These are phyloP conservation scores for Tenebrosternarchus preto DNA, from an alignment of 2,113 vertebrate genomes.

Conservation along the genomic window DNA sequence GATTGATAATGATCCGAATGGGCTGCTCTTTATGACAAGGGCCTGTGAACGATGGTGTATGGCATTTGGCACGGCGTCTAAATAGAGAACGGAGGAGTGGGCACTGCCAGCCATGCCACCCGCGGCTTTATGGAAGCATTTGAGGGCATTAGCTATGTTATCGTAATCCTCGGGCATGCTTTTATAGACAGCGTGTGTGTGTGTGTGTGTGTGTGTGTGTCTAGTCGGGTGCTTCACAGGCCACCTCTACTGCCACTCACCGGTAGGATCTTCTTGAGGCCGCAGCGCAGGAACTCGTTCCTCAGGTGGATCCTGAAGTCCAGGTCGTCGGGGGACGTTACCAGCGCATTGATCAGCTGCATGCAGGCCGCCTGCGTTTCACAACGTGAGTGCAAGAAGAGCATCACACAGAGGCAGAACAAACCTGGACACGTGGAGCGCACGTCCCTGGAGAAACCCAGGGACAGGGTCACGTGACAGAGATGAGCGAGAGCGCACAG, in stretches of 20 bases:
- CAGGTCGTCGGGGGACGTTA: conserved; percentile 93
- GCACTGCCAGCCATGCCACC: background rate
- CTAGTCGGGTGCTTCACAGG: too few relatives aligned
- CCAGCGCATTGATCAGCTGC: conserved; percentile 97
- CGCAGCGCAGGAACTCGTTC: conserved; percentile 94
- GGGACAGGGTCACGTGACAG: too few relatives aligned
- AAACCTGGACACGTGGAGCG: too few relatives aligned
- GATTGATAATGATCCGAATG: conserved; percentile 59
- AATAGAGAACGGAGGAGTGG: background rate
- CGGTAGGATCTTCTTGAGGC: conserved; percentile 89
- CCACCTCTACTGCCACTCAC: conserved; percentile 81
- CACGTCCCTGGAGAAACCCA: background rate
- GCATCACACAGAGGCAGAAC: too few relatives aligned
- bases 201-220: too few relatives aligned
- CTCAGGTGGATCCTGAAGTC: conserved; percentile 99
- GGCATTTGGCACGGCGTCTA: background rate
- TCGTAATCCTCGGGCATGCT: too few relatives aligned
- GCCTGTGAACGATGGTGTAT: background rate
- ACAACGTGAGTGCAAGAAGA: conserved; percentile 21
- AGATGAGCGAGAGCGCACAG: too few relatives aligned
- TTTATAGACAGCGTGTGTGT: too few relatives aligned
- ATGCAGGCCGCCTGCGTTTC: conserved; percentile 89
- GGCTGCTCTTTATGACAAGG: conserved; percentile 16
- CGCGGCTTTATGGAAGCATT: background rate
- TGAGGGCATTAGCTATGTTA: background rate